Base-by-base conservation (phyloP, 2,797 vertebrate species). In the Trachurus trachurus region DNA sequence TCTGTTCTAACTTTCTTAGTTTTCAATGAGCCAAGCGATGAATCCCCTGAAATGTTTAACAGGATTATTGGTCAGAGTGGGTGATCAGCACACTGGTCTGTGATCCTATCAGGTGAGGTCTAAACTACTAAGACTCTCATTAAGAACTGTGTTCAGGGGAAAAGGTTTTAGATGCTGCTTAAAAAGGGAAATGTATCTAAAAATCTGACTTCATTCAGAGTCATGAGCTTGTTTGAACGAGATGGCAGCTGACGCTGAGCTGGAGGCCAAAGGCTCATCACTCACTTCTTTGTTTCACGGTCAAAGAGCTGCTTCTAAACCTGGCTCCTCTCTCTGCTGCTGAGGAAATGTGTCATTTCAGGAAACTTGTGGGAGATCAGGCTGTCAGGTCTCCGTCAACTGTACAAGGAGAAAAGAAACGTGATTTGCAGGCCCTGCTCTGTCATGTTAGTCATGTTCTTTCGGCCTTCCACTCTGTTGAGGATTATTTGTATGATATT, bases 61-160 rank as follows among this genome's bases (percentile, higher is more conserved):
- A 42, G n/a, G 64, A 75, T 72, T 44, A 49, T 1, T 2, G 74
- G n/a, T 71, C 34, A 69, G 63, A 70, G 21, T 63, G 9, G 59
- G 7, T 31, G 45, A 72, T 80, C 50, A 34, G 50, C 37, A 29
- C 34, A 6, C 42, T 22, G 0, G 0, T 56, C 37, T 66, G 17
- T 71, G 50, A 72, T 78, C 12, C 60, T 21, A 57, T 74, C 16
- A 67, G 34, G 31, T 69, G n/a, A 66, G 39, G 62, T 75, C 59
- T 56, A 31, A 60, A 72, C 52, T 59, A 1, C 60, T 40, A 57
- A 78, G 67, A 50, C n/a, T 54, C 45, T 68, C 44, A 61, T 75
- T 57, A 71, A n/a, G 26, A 65, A 2, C 39, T 65, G 54, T 21
- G 17, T 40, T 45, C 22, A 34, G 9, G 21, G 40, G 49, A 16